Percentiles rank a stretch among this genome's conserved stretches.
phyloP scores from a whole-genome alignment of 2,113 vertebrate species.

The Okapia johnstoni region DNA sequence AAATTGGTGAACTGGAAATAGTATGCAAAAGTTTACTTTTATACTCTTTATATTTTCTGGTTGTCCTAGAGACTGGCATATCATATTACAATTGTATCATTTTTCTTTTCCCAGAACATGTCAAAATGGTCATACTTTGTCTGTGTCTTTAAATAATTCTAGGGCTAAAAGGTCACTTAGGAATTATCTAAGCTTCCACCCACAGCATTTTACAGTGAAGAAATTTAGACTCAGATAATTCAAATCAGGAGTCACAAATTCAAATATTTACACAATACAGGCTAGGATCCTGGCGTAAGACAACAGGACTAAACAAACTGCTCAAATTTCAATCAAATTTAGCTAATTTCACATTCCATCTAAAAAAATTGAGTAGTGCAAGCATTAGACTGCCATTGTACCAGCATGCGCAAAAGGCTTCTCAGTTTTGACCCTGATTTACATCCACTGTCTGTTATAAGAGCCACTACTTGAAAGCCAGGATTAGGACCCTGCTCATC shows the following conservation, averaged over 20 bases:
- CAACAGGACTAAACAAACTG: background rate
- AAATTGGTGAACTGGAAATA: constrained; percentile 17
- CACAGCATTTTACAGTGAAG: background rate
- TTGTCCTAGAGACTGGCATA: background rate
- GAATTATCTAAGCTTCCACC: background rate
- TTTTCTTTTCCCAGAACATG: constrained; percentile 20
- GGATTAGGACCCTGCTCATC: background rate
- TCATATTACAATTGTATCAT: background rate
- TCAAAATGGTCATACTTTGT: background rate
- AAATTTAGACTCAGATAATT: background rate
- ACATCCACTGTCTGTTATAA: background rate
- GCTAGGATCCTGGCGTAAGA: background rate
- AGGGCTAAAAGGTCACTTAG: background rate
- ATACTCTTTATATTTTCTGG: background rate
- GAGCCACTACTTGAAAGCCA: background rate
- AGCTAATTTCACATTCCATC: background rate
- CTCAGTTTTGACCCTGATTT: background rate
- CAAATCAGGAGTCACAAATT: background rate
- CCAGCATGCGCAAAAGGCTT: background rate
- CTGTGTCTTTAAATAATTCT: background rate
- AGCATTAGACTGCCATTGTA: background rate
- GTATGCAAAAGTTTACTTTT: constrained; percentile 15
- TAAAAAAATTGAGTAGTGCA: background rate
- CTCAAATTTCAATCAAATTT: background rate
- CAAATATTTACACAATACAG: background rate